Percentiles rank a stretch among this genome's conserved stretches.
Conservation (phyloP, 2,797 vertebrate species). For the Syngnathus acus region DNA sequence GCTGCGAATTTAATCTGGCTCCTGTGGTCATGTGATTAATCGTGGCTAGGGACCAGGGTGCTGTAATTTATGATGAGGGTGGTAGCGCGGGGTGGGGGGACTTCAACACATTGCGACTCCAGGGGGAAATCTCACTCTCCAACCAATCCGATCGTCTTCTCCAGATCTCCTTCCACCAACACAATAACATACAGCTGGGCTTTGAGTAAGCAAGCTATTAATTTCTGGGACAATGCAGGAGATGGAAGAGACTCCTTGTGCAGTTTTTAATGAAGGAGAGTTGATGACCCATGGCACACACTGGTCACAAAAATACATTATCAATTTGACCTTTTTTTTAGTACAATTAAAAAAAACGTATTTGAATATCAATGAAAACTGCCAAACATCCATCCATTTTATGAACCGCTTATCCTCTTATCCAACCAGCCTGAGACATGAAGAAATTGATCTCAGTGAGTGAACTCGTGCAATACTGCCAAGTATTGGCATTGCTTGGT, state of each 20-base stretch:
- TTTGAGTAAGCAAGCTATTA: conserved; percentile 21
- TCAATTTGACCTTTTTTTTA: no score
- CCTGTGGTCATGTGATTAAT: conserved; percentile 71
- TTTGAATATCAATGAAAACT: no score
- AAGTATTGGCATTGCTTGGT: no score
- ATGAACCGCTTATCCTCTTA: no score
- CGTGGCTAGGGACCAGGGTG: conserved; percentile 59
- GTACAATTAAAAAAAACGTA: no score
- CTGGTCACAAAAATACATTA: no score
- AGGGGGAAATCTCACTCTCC: conserved; percentile 67
- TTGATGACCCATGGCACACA: not conserved
- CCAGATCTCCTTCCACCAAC: conserved; percentile 18
- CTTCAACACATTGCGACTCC: conserved; percentile 46
- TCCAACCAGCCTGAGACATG: not conserved
- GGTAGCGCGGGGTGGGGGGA: conserved; percentile 49
- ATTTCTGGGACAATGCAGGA: conserved; percentile 17
- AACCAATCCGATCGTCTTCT: conserved; percentile 56
- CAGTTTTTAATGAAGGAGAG: conserved; percentile 6
- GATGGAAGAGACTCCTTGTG: conserved; percentile 16
- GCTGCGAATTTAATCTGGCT: conserved; percentile 72
- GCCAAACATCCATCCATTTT: no score
- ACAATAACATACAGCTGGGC: conserved; percentile 23
- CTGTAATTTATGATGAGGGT: conserved; percentile 64
- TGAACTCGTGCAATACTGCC: not conserved
- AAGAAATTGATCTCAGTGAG: conserved; percentile 2